phyloP scores from a whole-genome alignment of 1,140 invertebrate species.

The Cyphomyrmex costatus region DNA sequence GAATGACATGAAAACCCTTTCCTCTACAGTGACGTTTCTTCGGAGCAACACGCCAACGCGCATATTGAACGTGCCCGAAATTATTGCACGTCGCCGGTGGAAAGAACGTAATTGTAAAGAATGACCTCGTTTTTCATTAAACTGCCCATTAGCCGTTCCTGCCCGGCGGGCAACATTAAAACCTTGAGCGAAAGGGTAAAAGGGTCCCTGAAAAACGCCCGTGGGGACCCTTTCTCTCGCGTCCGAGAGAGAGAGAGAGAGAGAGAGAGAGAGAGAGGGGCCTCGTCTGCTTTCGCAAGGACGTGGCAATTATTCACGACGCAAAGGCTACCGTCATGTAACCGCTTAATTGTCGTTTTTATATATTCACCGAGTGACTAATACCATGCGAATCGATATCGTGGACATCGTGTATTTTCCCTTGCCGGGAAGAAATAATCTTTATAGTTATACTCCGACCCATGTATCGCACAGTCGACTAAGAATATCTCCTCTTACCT shows the following conservation, averaged over 20 bases:
- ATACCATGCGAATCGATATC: slow-evolving; percentile 58
- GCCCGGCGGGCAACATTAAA: slow-evolving; percentile 37
- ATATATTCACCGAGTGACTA: slow-evolving; percentile 47
- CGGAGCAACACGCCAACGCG: neutral
- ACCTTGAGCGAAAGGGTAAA: slow-evolving; percentile 59
- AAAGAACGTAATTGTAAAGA: slow-evolving; percentile 55
- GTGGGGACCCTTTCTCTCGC: slow-evolving; percentile 19
- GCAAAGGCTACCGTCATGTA: slow-evolving; percentile 28
- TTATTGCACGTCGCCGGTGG: slow-evolving; percentile 22
- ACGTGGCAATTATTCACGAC: slow-evolving; percentile 53
- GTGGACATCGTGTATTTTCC: neutral
- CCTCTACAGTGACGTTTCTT: neutral
- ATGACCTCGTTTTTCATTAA: slow-evolving; percentile 62
- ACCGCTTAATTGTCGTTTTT: slow-evolving; percentile 66
- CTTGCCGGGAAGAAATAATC: neutral
- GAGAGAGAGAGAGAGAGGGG: slow-evolving; percentile 2
- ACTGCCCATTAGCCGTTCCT: slow-evolving; percentile 37
- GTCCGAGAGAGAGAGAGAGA: neutral
- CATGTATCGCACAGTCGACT: slow-evolving; percentile 2
- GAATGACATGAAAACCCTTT: slow-evolving; percentile 26
- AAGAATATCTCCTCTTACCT: slow-evolving; percentile 29
- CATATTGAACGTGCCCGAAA: slow-evolving; percentile 45
- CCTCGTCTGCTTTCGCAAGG: slow-evolving; percentile 31
- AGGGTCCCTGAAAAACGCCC: slow-evolving; percentile 46
- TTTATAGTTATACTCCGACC: slow-evolving; percentile 6